These are phyloP conservation scores for Melinaea marsaeus DNA, from an alignment of 2,888 invertebrate genomes.

Conservation along the genomic window DNA sequence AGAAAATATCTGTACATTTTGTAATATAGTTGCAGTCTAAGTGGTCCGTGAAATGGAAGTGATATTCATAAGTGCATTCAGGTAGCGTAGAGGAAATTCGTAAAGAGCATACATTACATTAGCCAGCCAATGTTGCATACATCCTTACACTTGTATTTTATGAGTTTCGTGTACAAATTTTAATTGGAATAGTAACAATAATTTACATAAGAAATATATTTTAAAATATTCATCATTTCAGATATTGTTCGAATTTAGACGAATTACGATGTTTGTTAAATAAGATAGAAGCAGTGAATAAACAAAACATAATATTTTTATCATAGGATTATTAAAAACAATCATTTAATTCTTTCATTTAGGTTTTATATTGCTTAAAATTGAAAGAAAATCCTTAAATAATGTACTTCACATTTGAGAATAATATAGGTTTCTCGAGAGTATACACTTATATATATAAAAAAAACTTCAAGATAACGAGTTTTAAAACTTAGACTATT, in stretches of 20 bases:
- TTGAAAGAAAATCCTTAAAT: background rate
- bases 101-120: slow-evolving; percentile 5
- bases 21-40: background rate
- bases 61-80: slow-evolving; percentile 3
- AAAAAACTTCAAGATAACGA: slow-evolving; percentile 2
- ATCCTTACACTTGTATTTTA: background rate
- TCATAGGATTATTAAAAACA: no score
- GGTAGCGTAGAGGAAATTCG: background rate
- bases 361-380: no score
- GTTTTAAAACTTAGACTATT: slow-evolving; percentile 7
- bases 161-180: background rate
- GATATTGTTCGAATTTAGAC: no score
- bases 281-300: no score
- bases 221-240: background rate
- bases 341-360: no score
- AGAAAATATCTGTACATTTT: background rate
- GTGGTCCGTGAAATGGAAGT: slow-evolving; percentile 2
- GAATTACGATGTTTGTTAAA: no score
- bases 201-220: background rate
- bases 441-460: background rate
- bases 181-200: background rate
- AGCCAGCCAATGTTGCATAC: background rate
- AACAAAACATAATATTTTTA: no score
- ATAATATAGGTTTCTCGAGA: background rate
- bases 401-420: background rate